Evolutionary conservation across 2,888 invertebrate genomes (phyloP).

Genomic region (Andrena praecox): DNA sequence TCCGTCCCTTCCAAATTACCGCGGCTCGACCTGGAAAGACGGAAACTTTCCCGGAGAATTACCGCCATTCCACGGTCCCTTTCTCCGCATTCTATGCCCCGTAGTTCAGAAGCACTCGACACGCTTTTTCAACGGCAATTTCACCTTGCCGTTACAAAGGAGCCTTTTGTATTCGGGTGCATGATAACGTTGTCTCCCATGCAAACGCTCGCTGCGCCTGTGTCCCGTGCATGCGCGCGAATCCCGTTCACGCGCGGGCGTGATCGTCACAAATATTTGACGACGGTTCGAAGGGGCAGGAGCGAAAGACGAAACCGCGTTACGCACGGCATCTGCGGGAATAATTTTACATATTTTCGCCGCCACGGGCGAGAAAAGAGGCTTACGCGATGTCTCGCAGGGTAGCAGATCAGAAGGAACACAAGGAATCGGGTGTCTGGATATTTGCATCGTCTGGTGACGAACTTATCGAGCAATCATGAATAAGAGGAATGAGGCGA

Average conservation of each 20-base stretch:
- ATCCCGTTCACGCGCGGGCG: no score
- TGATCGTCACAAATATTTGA: constrained; percentile 6
- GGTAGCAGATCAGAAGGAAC: constrained; percentile 15
- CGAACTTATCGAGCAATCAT: no score
- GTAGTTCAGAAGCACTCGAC: constrained; percentile 68
- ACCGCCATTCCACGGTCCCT: constrained; percentile 57
- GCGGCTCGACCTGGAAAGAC: constrained; percentile 59
- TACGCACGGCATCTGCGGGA: constrained; percentile 25
- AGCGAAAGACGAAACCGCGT: not conserved
- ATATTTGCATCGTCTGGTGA: no score
- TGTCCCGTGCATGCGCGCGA: not conserved
- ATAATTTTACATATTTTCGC: constrained; percentile 67
- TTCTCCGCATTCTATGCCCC: constrained; percentile 47
- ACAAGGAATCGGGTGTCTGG: no score
- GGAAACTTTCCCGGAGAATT: constrained; percentile 54
- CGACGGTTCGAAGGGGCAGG: not conserved
- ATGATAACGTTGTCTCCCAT: constrained; percentile 73
- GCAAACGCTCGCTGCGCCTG: constrained; percentile 49
- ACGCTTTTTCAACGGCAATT: constrained; percentile 68
- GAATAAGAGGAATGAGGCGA: no score
- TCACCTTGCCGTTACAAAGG: constrained; percentile 59
- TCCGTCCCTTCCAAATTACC: constrained; percentile 58
- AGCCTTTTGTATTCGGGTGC: constrained; percentile 75
- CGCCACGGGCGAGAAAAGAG: constrained; percentile 10
- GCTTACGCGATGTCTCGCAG: constrained; percentile 37